A percentile compares a stretch with the other conserved stretches of the same genome.
phyloP scores from a whole-genome alignment of 2,888 invertebrate genomes.

The Ichneumoninae sp. region DNA sequence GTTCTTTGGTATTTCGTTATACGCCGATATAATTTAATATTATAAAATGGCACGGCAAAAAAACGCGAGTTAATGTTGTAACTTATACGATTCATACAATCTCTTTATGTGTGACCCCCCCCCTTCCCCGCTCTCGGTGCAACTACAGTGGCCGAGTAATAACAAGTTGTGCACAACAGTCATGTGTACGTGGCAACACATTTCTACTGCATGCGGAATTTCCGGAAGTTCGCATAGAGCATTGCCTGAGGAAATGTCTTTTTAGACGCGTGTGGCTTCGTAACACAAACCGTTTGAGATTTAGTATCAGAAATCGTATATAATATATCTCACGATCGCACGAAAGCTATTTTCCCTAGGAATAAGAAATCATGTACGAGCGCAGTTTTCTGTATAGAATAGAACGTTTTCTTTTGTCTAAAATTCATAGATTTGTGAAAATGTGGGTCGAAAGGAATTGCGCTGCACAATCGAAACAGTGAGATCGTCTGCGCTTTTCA shows the following conservation, averaged over 20 bases:
- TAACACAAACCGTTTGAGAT: conserved; percentile 20
- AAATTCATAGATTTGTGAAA: neutral
- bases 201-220: conserved; percentile 28
- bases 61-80: conserved; percentile 2
- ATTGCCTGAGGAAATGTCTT: conserved; percentile 49
- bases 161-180: conserved; percentile 26
- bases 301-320: neutral
- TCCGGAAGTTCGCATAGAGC: conserved; percentile 49
- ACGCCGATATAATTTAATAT: neutral
- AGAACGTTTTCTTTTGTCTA: neutral
- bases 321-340: conserved; percentile 18
- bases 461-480: neutral
- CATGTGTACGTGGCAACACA: neutral
- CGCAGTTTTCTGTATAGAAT: neutral
- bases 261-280: conserved; percentile 20
- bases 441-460: neutral
- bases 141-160: conserved; percentile 22
- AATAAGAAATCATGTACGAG: neutral
- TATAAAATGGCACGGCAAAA: neutral
- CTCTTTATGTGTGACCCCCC: conserved; percentile 35
- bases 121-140: neutral
- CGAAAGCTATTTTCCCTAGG: conserved; percentile 3
- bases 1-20: conserved; percentile 14
- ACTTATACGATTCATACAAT: conserved; percentile 32
- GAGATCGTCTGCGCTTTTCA: neutral